phyloP scores from a whole-genome alignment of 2,797 vertebrate genomes.

The Fundulus diaphanus region DNA sequence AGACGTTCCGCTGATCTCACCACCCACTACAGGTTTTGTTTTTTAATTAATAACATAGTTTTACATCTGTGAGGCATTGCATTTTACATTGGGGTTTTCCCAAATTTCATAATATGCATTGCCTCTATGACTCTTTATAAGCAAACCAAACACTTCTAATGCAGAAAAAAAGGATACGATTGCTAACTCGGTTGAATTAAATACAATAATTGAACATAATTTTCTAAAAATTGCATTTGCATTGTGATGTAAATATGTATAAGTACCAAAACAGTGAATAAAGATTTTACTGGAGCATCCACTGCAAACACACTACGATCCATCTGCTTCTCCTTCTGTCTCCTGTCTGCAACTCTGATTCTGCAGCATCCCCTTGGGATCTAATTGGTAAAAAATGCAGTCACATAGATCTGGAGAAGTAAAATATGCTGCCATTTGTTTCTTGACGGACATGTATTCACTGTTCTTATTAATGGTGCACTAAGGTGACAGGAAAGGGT shows the following conservation, averaged over 20 bases:
- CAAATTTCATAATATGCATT: too few relatives aligned
- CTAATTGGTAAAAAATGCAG: slow-evolving; percentile 48
- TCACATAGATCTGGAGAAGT: slow-evolving; percentile 28
- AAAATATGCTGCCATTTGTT: slow-evolving; percentile 40
- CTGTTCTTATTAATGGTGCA: slow-evolving; percentile 48
- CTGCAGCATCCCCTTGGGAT: slow-evolving; percentile 33
- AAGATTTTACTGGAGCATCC: slow-evolving; percentile 20
- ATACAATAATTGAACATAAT: background rate
- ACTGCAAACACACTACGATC: slow-evolving; percentile 29
- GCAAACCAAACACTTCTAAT: background rate
- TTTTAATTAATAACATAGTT: background rate
- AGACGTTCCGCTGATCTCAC: too few relatives aligned
- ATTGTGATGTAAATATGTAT: background rate
- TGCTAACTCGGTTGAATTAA: background rate
- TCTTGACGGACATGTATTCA: slow-evolving; percentile 46
- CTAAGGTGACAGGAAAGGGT: slow-evolving; percentile 36
- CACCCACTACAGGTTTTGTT: too few relatives aligned
- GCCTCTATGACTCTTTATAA: background rate
- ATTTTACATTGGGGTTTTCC: background rate
- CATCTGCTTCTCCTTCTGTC: slow-evolving; percentile 20
- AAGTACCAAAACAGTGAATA: slow-evolving; percentile 7
- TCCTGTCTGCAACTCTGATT: slow-evolving; percentile 21
- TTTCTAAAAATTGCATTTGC: background rate
- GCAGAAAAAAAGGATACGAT: background rate
- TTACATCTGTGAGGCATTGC: background rate